Evolutionary conservation across 37 sponge, comb jelly and placozoan species (phyloP).

Genomic region (Oscarella lobularis): DNA sequence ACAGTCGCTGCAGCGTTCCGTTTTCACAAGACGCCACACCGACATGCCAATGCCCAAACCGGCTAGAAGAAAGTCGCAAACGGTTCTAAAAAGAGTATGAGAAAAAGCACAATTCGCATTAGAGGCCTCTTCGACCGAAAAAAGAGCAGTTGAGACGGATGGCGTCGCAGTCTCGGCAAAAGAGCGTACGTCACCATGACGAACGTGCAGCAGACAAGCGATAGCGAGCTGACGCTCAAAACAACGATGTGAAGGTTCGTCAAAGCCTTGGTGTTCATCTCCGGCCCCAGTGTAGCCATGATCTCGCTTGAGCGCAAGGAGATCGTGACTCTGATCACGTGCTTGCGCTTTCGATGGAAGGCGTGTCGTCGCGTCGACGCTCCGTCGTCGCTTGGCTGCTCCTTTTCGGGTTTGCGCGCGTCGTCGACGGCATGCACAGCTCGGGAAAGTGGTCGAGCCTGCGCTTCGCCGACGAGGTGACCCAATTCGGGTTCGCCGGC

Average conservation of each 20-base stretch:
- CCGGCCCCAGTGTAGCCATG: no score
- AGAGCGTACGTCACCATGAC: conserved; percentile 48
- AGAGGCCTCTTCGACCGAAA: conserved; percentile 25
- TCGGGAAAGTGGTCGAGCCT: not conserved
- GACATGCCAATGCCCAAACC: conserved; percentile 20
- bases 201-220: conserved; percentile 23
- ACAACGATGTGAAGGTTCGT: conserved; percentile 18
- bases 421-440: no score
- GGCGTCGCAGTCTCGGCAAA: conserved; percentile 33
- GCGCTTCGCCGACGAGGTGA: not conserved
- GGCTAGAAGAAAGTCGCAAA: conserved; percentile 40
- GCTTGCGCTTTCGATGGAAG: no score
- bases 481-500: not conserved
- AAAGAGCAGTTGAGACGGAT: conserved; percentile 41
- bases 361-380: not conserved
- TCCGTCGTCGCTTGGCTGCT: not conserved
- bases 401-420: no score
- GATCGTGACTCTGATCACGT: no score
- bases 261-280: not conserved
- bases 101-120: not conserved
- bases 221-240: conserved; percentile 28
- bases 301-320: no score
- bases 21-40: not conserved
- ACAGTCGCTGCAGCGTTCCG: conserved; percentile 8
- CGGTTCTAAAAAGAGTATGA: conserved; percentile 23